Base-by-base conservation (phyloP, 2,797 vertebrate species). In the Corythornis leucogaster region DNA sequence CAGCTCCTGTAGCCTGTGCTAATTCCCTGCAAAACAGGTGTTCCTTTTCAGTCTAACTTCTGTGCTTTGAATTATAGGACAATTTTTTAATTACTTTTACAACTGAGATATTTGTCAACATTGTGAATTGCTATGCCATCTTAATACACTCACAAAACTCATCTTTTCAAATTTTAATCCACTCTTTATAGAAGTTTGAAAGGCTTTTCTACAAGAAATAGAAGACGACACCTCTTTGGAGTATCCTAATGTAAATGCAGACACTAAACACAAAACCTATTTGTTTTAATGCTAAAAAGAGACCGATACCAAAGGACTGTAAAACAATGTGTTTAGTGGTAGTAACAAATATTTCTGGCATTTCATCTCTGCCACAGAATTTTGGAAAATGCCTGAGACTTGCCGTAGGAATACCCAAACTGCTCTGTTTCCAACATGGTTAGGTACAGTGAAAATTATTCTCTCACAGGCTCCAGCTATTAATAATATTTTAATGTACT, bases 281-380 rank as follows among this genome's bases (percentile, higher is more conserved):
- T 63, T 87, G 67, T 5, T 88, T 80, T 58, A 59, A 53, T 15
- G 7, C 35, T 80, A 53, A 64, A 57, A 69, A 63, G 51, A 62
- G 18, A 42, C 50, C 19, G 43, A 63, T 74, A 46, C 19, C 81
- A 64, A 62, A 66, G 42, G 53, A 66, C 68, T 87, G 30, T 62
- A 61, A 68, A 87, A 67, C 53, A 50, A 77, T 22, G 20, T 46
- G 26, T 88, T 87, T 83, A 75, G 38, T 30, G 84, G 63, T 33
- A 40, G 55, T 68, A 73, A 85, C 76, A 89, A 70, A 85, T 84
- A 59, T 62, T 54, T 67, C 75, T 91, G 69, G 62, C 48, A 86
- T 33, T 92, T 92, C 16, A 26, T 85, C 66, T 80, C 75, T 94
- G 74, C 67, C 77, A 45, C 58, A 79, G 61, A 50, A 85, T 79